These are phyloP conservation scores for Fukomys damarensis DNA, from an alignment of 2,113 vertebrate species.

Conservation along the genomic window DNA sequence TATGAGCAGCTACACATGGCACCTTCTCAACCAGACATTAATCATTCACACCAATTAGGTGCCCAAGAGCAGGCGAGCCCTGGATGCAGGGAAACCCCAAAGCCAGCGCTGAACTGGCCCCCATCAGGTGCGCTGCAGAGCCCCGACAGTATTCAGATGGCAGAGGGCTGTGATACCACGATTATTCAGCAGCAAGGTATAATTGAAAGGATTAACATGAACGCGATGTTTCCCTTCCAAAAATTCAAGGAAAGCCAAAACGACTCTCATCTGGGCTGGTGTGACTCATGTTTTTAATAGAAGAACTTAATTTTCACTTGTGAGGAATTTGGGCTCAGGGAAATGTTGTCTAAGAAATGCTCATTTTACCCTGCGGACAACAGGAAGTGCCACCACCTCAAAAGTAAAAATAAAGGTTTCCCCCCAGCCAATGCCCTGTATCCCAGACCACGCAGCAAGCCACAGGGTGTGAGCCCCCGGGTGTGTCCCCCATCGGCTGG, in stretches of 20 bases:
- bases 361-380: slow-evolving; percentile 51
- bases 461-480: background rate
- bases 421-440: background rate
- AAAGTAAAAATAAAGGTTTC: background rate
- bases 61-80: slow-evolving; percentile 75
- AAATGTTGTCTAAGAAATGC: slow-evolving; percentile 83
- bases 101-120: slow-evolving; percentile 43
- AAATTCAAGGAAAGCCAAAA: slow-evolving; percentile 86
- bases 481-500: rapidly evolving
- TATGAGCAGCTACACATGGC: slow-evolving; percentile 82
- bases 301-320: slow-evolving; percentile 85
- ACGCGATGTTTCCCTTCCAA: slow-evolving; percentile 85
- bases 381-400: background rate
- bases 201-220: slow-evolving; percentile 86
- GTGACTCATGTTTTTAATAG: slow-evolving; percentile 86
- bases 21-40: slow-evolving; percentile 84
- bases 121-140: slow-evolving; percentile 69
- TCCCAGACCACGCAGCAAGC: background rate
- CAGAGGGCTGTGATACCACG: slow-evolving; percentile 65
- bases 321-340: slow-evolving; percentile 82
- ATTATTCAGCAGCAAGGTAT: slow-evolving; percentile 83
- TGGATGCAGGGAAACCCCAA: slow-evolving; percentile 51
- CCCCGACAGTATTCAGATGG: slow-evolving; percentile 64
- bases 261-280: slow-evolving; percentile 81
- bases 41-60: slow-evolving; percentile 82